phyloP scores from a whole-genome alignment of 2,113 vertebrate species.

The Tetrax tetrax region DNA sequence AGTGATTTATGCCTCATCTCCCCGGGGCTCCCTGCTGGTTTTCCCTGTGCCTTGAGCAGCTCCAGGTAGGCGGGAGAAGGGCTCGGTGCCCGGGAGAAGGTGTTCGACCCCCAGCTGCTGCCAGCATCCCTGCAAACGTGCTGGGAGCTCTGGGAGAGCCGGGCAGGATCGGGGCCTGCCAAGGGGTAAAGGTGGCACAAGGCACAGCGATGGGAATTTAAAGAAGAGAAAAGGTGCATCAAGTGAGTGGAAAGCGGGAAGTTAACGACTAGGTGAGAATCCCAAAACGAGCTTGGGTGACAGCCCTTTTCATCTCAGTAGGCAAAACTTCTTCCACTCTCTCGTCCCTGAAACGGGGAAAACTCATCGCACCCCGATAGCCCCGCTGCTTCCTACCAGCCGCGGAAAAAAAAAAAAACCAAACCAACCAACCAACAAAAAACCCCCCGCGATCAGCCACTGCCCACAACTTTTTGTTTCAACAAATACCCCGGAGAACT shows the following conservation, averaged over 20 bases:
- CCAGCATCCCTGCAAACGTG: not conserved
- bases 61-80: not conserved
- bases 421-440: too few species aligned
- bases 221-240: not conserved
- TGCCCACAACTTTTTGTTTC: not conserved
- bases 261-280: not conserved
- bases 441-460: not conserved
- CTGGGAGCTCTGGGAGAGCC: not conserved
- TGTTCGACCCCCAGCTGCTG: too few species aligned
- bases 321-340: not conserved
- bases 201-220: not conserved
- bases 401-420: not conserved
- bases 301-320: not conserved
- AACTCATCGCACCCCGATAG: not conserved
- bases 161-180: not conserved
- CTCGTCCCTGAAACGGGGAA: not conserved
- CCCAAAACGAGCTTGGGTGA: not conserved
- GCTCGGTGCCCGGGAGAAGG: not conserved
- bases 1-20: not conserved
- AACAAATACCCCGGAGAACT: not conserved
- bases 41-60: not conserved
- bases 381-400: not conserved
- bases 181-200: not conserved
- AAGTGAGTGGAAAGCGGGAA: not conserved
- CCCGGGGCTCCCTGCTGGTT: not conserved